Conservation (phyloP, 2,113 vertebrate genomes). For the Taurulus bubalis region DNA sequence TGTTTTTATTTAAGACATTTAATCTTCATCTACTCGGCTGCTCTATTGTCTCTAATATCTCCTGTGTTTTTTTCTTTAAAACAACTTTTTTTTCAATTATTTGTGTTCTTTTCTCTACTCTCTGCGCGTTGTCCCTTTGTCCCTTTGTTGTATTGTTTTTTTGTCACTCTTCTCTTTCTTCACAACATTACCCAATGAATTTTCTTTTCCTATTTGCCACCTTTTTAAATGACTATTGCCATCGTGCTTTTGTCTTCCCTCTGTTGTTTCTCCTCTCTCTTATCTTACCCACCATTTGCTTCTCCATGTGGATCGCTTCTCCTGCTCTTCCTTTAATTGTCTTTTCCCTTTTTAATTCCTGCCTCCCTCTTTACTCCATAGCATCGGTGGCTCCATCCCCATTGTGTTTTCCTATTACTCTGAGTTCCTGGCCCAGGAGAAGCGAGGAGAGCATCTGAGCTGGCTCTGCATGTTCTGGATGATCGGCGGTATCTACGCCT, state of each 20-base stretch:
- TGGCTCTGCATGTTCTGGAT: conserved; percentile 99
- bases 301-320: background rate
- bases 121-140: too few species aligned
- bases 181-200: background rate
- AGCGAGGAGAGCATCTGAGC: conserved; percentile 96
- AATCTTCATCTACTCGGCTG: background rate
- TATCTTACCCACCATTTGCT: background rate
- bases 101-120: background rate
- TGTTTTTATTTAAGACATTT: background rate
- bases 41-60: background rate
- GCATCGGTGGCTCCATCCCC: conserved; percentile 96
- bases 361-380: conserved; percentile 63
- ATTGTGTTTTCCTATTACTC: conserved; percentile 99
- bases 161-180: background rate
- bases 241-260: background rate
- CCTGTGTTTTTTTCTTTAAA: background rate
- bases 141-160: background rate
- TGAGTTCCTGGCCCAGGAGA: conserved; percentile 98
- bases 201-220: background rate
- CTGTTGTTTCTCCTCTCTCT: background rate
- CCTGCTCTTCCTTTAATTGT: background rate
- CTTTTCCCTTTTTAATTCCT: background rate
- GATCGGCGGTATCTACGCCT: conserved; percentile 97
- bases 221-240: background rate
- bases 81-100: background rate